Evolutionary conservation across 2,797 vertebrate genomes (phyloP), one percentile per base, ranked within the genome.

Genomic region (Peromyscus aztecus): DNA sequence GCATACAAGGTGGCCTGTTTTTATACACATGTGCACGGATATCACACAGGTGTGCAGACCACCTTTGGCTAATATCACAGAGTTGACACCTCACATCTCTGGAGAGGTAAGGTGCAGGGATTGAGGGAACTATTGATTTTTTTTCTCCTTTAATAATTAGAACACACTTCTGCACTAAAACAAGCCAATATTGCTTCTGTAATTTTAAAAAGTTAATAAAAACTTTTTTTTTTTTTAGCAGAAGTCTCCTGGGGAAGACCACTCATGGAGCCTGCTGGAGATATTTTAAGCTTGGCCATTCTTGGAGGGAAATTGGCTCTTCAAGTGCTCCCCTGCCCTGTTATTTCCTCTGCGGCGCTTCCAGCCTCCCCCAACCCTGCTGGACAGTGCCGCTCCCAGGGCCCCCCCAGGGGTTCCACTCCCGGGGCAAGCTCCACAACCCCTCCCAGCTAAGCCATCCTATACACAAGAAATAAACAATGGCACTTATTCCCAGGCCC

Each of bases 161-260:
- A 78, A 89, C 75, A 57, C 27, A 89, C 31, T 31, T 96, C 90
- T 84, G 57, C 37, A 52, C 82, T 96, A 81, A 94, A 87, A 76
- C 37, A 81, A 89, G 46, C 69, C 52, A 59, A 34, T 88, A 59
- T n/a, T 89, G 73, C 85, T 94, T 94, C 90, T 95, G 83, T 94
- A 73, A 95, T 96, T 95, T 93, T 37, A 93, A 93, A 97, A 98
- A 94, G 80, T 80, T 88, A 92, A 73, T 86, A 23, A 95, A 90
- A 75, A 40, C 37, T 43, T 83, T 37, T 91, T 94, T 43, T 83
- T 37, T 91, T 94, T 94, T 49, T 29, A 59, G 92, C 59, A 95
- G 77, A 73, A 77, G 17, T 16, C 17, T 67, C 83, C 69, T 23
- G 10, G 76, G 77, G 86, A 89, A 91, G 93, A 82, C 63, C 65